Evolutionary conservation across 2,888 invertebrate genomes (phyloP).

Genomic region (Drosophila cyrtoloma): DNA sequence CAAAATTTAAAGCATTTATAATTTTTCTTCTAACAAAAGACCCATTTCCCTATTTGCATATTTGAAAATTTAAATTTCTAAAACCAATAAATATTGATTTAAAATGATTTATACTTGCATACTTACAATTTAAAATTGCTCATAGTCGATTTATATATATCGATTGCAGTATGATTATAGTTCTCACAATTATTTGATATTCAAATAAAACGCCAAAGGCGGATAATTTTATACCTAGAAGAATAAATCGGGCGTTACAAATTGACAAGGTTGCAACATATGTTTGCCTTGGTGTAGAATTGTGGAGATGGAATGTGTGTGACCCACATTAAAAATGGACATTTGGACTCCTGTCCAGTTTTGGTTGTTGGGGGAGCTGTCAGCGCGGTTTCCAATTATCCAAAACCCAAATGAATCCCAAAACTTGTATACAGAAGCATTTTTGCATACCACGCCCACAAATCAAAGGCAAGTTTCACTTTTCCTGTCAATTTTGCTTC

Average conservation of each 20-base stretch:
- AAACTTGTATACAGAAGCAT: conserved; percentile 49
- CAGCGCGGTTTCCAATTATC: conserved; percentile 68
- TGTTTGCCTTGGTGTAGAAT: conserved; percentile 30
- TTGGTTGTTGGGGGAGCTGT: conserved; percentile 44
- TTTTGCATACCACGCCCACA: conserved; percentile 54
- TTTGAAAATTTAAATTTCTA: background rate
- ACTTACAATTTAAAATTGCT: background rate
- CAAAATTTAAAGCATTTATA: background rate
- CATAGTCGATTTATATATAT: background rate
- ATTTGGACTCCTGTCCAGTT: conserved; percentile 22
- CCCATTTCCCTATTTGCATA: background rate
- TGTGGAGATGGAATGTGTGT: conserved; percentile 4
- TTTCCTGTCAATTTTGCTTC: conserved; percentile 64
- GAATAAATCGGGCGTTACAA: conserved; percentile 2
- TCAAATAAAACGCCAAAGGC: conserved; percentile 17
- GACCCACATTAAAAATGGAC: conserved; percentile 31
- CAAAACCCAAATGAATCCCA: conserved; percentile 49
- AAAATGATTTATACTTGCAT: background rate
- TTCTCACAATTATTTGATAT: conserved; percentile 15
- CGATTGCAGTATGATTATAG: conserved; percentile 1
- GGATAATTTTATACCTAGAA: conserved; percentile 21
- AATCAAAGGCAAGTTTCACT: conserved; percentile 63
- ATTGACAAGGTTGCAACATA: conserved; percentile 21
- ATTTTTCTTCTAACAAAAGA: background rate
- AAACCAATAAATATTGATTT: background rate